These are phyloP conservation scores for Nudaria mundana DNA, from an alignment of 2,888 invertebrate species.

Conservation along the genomic window DNA sequence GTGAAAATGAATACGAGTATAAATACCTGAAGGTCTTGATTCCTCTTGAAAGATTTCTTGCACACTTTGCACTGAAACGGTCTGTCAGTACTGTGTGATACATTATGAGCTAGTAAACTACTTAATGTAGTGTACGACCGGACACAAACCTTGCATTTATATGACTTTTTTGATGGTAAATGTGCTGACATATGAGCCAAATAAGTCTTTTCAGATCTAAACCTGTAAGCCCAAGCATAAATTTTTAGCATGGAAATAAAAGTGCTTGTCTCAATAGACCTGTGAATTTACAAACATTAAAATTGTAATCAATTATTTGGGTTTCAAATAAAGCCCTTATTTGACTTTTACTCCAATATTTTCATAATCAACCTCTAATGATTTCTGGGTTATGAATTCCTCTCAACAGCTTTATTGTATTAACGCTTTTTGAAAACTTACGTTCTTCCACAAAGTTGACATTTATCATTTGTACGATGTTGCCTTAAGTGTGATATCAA, in stretches of 20 bases:
- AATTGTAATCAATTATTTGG: too few relatives aligned
- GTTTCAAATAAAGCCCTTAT: too few relatives aligned
- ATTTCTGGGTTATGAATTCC: too few relatives aligned
- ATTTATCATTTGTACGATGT: conserved; percentile 81
- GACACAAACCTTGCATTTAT: conserved; percentile 83
- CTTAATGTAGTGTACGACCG: conserved; percentile 86
- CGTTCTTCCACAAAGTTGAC: conserved; percentile 85
- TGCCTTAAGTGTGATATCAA: conserved; percentile 84
- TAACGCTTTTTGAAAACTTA: conserved; percentile 77
- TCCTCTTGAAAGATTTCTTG: conserved; percentile 87
- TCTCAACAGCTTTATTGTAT: too few relatives aligned
- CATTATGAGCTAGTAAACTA: conserved; percentile 85
- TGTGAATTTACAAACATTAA: background rate
- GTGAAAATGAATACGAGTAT: too few relatives aligned
- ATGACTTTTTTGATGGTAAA: conserved; percentile 39
- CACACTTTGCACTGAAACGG: conserved; percentile 86
- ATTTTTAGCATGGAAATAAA: background rate
- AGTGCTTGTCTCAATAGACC: background rate
- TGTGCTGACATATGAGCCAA: conserved; percentile 81
- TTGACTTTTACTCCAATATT: too few relatives aligned
- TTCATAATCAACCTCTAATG: too few relatives aligned
- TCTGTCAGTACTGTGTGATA: conserved; percentile 85
- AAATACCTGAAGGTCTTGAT: conserved; percentile 88
- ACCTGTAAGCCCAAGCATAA: conserved; percentile 61
- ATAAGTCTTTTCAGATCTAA: conserved; percentile 84